Evolutionary conservation across 1,140 invertebrate genomes (phyloP).

Genomic region (Pemphigus obesinymphae): DNA sequence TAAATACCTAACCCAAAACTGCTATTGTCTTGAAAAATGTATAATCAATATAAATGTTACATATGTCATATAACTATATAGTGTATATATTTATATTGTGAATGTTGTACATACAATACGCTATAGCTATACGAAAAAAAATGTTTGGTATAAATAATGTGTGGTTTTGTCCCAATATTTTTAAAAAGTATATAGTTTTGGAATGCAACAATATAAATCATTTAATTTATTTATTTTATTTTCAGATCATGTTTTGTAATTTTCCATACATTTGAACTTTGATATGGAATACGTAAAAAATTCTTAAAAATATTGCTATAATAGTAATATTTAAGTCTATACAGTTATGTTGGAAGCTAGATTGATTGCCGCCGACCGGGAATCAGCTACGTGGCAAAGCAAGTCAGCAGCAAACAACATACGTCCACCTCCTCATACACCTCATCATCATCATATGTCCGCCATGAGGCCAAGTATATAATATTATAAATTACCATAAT

Average conservation of each 20-base stretch:
- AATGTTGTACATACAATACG: too few relatives aligned
- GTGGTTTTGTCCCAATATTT: too few relatives aligned
- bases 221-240: background rate
- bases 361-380: conserved; percentile 50
- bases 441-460: conserved; percentile 52
- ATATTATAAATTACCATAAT: background rate
- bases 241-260: background rate
- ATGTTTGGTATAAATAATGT: background rate
- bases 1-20: too few relatives aligned
- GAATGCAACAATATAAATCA: background rate
- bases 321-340: background rate
- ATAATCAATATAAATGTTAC: too few relatives aligned
- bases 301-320: background rate
- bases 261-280: background rate
- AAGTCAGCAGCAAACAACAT: conserved; percentile 50
- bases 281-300: background rate
- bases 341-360: conserved; percentile 54
- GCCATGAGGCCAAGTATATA: conserved; percentile 50
- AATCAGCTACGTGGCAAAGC: conserved; percentile 52
- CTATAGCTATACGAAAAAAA: too few relatives aligned
- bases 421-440: conserved; percentile 50
- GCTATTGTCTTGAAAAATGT: too few relatives aligned
- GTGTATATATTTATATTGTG: background rate
- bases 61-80: background rate
- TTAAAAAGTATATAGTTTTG: too few relatives aligned